phyloP scores from a whole-genome alignment of 2,888 invertebrate species.

The Xanthorhoe spadicearia region DNA sequence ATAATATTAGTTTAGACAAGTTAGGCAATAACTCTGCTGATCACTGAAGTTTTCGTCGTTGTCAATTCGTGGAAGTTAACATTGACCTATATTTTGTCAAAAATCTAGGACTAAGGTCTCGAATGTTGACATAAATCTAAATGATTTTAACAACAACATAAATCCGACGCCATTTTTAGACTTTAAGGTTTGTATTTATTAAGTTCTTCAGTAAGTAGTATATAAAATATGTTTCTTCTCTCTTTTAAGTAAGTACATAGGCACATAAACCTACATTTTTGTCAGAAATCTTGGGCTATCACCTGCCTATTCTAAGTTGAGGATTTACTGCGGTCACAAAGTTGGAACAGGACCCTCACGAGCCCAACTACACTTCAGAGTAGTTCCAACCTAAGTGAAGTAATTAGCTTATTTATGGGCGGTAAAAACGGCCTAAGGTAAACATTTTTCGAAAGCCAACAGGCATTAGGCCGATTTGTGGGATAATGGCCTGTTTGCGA shows the following conservation, averaged over 20 bases:
- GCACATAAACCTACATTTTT: not conserved
- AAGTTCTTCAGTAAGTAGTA: not conserved
- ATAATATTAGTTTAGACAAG: too few relatives aligned
- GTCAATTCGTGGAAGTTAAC: too few relatives aligned
- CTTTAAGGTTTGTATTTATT: too few relatives aligned
- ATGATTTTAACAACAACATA: too few relatives aligned
- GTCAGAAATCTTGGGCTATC: not conserved
- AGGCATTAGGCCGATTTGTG: constrained; percentile 2
- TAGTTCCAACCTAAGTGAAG: constrained; percentile 32
- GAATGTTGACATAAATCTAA: too few relatives aligned
- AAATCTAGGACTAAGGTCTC: constrained; percentile 2
- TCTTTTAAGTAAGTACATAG: too few relatives aligned
- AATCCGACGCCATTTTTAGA: too few relatives aligned
- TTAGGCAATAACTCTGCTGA: too few relatives aligned
- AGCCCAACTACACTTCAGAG: constrained; percentile 17
- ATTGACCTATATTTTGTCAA: not conserved
- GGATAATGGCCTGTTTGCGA: not conserved
- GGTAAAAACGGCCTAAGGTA: constrained; percentile 12
- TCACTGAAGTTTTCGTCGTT: too few relatives aligned
- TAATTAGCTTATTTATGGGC: constrained; percentile 36
- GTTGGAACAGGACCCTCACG: constrained; percentile 17
- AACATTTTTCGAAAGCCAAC: not conserved
- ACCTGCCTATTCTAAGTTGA: constrained; percentile 29
- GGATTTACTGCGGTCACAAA: constrained; percentile 35
- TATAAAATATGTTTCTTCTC: too few relatives aligned